Base-by-base conservation (phyloP, 1,140 invertebrate genomes). In the Ceratina japonica region DNA sequence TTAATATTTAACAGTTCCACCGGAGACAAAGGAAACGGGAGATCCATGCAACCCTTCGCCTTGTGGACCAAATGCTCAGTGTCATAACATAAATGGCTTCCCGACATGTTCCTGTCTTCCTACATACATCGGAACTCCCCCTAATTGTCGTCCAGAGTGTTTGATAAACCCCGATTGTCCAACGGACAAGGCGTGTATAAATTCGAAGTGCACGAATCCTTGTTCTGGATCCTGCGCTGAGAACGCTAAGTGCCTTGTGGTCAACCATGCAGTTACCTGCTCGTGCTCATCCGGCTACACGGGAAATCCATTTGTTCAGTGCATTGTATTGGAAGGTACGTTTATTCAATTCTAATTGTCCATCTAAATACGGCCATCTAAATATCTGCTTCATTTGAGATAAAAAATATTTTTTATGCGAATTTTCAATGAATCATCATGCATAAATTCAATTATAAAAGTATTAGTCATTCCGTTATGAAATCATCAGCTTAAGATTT, bases 121-220 rank as follows among this genome's bases (percentile, higher is more conserved):
- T 75, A 94, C 94, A 59, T 96, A 95, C 87, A 93, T 94, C 84
- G 96, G 96, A 56, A 93, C 94, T 80, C 95, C 96, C 27, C 95
- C 96, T 70, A 94, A 95, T 52, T 97, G 96, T 86, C 91, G 95
- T 64, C 96, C 96, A 22, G 96, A 96, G 90, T 96, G 96, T 91
- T 93, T 96, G 27, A 94, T 96, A 20, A 96, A 96, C 90, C 95
- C 95, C 12, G 96, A 97, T 88, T 97, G 96, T 89, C 94, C 95
- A 16, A 93, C 94, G 13, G 94, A 95, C 84, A 94, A 94, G 88
- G 94, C 96, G 44, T 97, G 96, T 87, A 94, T 96, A 72, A 95
- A 96, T 87, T 95, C 95, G 58, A 96, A 95, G 91, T 97, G 96
- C 85, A 92, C 92, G 70, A 95, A 97, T 92, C 96, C 96, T 16